phyloP scores from a whole-genome alignment of 2,797 vertebrate species.

The Macrochelys suwanniensis region DNA sequence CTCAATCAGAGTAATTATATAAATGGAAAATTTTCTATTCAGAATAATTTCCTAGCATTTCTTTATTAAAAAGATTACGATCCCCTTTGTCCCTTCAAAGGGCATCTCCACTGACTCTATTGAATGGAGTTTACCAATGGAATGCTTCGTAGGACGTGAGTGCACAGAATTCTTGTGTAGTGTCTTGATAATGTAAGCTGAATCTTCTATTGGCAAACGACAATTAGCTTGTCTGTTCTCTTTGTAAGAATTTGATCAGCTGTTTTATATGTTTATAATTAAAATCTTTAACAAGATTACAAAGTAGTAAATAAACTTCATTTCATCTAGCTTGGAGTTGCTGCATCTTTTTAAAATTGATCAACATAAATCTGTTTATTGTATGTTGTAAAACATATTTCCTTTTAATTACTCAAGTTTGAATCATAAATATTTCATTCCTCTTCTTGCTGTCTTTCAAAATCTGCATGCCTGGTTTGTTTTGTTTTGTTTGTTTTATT shows the following conservation, averaged over 20 bases:
- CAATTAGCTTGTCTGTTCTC: slow-evolving; percentile 30
- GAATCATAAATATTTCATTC: neutral
- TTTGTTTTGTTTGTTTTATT: neutral
- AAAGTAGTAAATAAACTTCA: slow-evolving; percentile 36
- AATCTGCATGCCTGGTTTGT: neutral
- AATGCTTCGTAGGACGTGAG: neutral
- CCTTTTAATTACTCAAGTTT: neutral
- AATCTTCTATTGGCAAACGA: neutral
- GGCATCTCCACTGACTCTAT: neutral
- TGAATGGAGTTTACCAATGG: neutral
- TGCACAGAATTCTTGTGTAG: neutral
- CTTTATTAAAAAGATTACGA: neutral
- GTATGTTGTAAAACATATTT: neutral
- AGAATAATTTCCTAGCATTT: neutral
- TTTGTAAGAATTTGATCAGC: neutral
- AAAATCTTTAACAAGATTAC: neutral
- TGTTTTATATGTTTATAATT: slow-evolving; percentile 3
- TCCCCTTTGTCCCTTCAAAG: neutral
- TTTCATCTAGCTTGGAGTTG: neutral
- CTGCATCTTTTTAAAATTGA: slow-evolving; percentile 17
- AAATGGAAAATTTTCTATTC: neutral
- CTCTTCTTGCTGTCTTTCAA: neutral
- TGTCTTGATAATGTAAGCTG: neutral
- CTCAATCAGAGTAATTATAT: neutral
- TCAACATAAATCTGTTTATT: neutral